Base-by-base conservation (phyloP, 2,888 invertebrate genomes). In the Pyrgus malvae region DNA sequence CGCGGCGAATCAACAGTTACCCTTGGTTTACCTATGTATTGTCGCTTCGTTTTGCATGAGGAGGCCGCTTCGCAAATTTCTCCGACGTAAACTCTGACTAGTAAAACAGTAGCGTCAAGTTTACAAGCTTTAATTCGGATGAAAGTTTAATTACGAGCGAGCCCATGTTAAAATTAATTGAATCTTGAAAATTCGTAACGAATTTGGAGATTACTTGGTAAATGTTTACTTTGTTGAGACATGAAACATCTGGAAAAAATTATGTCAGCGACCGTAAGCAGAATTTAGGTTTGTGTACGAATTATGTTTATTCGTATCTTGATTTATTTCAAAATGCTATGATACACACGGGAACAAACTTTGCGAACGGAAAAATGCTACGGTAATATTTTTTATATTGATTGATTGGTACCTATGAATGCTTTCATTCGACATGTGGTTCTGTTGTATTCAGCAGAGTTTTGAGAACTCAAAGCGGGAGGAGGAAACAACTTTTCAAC, bases 201-300 rank as follows among this genome's bases (percentile, higher is more conserved):
- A 41, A 49, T 49, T 40, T 49, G 12, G 12, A 40, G 40, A 54
- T 54, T 54, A 54, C 54, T 53, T 33, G 41, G 31, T n/a, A 31
- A 49, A 49, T 41, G 40, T 46, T 54, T 48, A 48, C 31, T 38
- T 45, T 46, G 40, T 41, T 29, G 12, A 23, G 25, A 48, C 11
- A 54, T 25, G 19, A 31, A 49, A 49, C 40, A 41, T 49, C 41
- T 48, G 48, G 48, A 53, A 59, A 56, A 60, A 68, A 63, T 66
- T 48, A 48, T 38, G 48, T 11, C 37, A 21, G 3, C 35, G 9
- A 12, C 45, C 63, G 59, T 27, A 29, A 27, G 16, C 5, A 16
- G 16, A 11, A 11, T 48, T 37, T 27, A 37, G 37, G 37, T 7
- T 35, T 35, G 17, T 9, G 35, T 17, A 25, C 17, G 17, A 38